A percentile compares a stretch with the other conserved stretches of the same genome.
These are phyloP conservation scores for Paramuricea clavata DNA, from an alignment of 92 coral and sea anemone genomes.

Conservation along the genomic window DNA sequence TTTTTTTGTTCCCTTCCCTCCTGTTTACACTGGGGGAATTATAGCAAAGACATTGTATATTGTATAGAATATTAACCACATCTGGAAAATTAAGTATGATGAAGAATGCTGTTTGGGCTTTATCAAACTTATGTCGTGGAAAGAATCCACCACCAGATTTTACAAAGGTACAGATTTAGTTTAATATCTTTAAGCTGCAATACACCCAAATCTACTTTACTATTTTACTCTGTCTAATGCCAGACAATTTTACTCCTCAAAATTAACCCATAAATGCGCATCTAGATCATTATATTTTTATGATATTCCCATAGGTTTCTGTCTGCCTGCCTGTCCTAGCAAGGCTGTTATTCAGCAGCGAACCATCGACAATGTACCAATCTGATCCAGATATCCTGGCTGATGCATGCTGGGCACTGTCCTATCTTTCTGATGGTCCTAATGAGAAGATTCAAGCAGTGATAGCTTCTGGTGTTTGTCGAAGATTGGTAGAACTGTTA, in stretches of 20 bases:
- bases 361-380: conserved; percentile 35
- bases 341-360: conserved; percentile 81
- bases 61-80: conserved; percentile 77
- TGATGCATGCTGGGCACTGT: conserved; percentile 97
- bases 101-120: conserved; percentile 94
- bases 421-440: conserved; percentile 97
- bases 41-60: not conserved
- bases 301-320: conserved; percentile 75
- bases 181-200: too few species aligned
- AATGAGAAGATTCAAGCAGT: conserved; percentile 99
- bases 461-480: conserved; percentile 98
- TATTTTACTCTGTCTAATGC: too few species aligned
- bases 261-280: too few species aligned
- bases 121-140: conserved; percentile 96
- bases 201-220: too few species aligned
- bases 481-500: conserved; percentile 93
- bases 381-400: conserved; percentile 92
- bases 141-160: conserved; percentile 98
- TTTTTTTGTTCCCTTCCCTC: too few species aligned
- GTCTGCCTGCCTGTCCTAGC: conserved; percentile 90
- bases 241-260: not conserved
- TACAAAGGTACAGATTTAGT: conserved; percentile 74
- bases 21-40: too few species aligned
- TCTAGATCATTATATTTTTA: not conserved
- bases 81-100: conserved; percentile 93